Base-by-base conservation (phyloP, 2,888 invertebrate genomes). In the Pegoplata infirma region DNA sequence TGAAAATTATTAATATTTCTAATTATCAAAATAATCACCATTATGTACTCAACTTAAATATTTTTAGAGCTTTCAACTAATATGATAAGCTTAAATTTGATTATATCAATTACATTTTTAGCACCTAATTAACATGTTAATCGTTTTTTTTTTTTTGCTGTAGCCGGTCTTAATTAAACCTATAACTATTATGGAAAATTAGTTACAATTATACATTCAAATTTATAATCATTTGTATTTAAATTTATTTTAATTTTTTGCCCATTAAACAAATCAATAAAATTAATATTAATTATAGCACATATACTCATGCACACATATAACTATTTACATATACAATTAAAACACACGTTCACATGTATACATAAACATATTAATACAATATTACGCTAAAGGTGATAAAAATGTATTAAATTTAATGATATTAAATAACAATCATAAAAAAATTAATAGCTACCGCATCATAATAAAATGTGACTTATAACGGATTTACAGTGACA, bases 331-430 rank as follows among this genome's bases (percentile, higher is more conserved):
- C 56, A 16, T 6, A 5, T 28, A 55, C 8, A 56, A 10, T 36
- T 36, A 19, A 17, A 47, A 28, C 40, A 40, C 32, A 32, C 55
- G 14, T 56, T 19, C 10, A 61, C 46, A 32, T 36, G 14, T 56
- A 12, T 4, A 61, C 46, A 61, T 23, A 61, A 17, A 59, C 12
- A 63, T 63, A 49, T 63, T 49, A 21, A n/a, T n/a, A n/a, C n/a
- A n/a, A n/a, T 23, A 28, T 63, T 75, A 66, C 71, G 55, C 74
- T 61, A 49, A 71, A 79, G 74, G 66, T 79, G 71, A 75, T 79
- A 79, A 75, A 79, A 79, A 71, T 75, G 75, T 74, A 79, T 75
- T 75, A 75, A 79, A 79, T 75, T 79, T 79, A 75, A 79, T 75
- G 74, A 61, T 51, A 66, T 78, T 75, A 71, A 63, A 75, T 66